Evolutionary conservation across 2,888 invertebrate genomes (phyloP), one percentile per base, ranked within the genome.

Genomic region (Agrotis ipsilon): DNA sequence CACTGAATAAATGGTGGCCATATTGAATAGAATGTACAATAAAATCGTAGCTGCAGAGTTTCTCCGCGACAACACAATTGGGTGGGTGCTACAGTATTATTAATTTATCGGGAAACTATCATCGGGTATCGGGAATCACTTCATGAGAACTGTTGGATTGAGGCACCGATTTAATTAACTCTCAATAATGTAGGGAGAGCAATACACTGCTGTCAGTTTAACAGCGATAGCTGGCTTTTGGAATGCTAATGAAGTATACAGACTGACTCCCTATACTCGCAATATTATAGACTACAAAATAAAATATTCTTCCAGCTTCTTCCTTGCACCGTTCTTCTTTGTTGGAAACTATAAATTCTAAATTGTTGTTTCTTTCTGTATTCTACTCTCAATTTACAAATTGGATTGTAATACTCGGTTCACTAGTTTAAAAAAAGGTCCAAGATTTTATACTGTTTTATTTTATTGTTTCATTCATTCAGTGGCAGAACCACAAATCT

Each of bases 21-120:
- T 68, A 72, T 75, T 67, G 18, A 49, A 45, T 18, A 49, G 3
- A 55, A 55, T 54, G n/a, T 24, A 14, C 19, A n/a, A 1, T 32
- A 2, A 14, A 39, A 5, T 13, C 21, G 3, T n/a, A 19, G 11
- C 24, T 1, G 4, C 6, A 2, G 55, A 5, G 5, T 45, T 46
- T 16, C 18, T 9, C 24, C 11, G 39, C 11, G 48, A 19, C 24
- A 57, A 39, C 24, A 14, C 69, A 57, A 57, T 75, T 57, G 58
- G 46, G 13, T 39, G 3, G 24, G 19, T 18, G 0, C n/a, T 6
- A 6, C 14, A 18, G 2, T 32, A 24, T 16, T 13, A 39, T 39
- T 58, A 24, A 51, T 45, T 55, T 16, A 21, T 43, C 7, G 14
- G 7, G 3, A 9, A 52, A 46, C 46, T 54, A 11, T 75, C 9